A percentile compares a stretch with the other conserved stretches of the same genome.
Conservation (phyloP, 2,797 vertebrate genomes). For the Danio kyathit region DNA sequence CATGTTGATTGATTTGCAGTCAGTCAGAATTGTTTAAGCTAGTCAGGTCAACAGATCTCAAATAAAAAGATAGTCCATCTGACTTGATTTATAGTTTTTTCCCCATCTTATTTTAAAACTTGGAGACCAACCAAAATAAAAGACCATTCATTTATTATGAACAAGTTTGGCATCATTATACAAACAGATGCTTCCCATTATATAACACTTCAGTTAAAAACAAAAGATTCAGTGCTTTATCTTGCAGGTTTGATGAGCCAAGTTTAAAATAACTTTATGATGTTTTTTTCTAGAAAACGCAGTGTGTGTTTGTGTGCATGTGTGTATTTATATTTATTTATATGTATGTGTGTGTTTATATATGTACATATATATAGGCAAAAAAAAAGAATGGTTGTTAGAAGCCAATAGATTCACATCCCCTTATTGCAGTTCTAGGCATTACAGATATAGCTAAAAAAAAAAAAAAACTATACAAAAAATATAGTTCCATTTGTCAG, state of each 20-base stretch:
- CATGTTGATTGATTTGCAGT: background rate
- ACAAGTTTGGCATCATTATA: background rate
- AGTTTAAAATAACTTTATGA: background rate
- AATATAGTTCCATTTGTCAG: no score
- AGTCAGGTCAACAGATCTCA: background rate
- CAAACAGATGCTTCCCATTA: background rate
- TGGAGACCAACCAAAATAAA: background rate
- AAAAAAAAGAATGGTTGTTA: no score
- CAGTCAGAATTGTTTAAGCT: background rate
- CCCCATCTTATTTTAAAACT: background rate
- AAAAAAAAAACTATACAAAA: no score
- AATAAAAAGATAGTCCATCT: background rate
- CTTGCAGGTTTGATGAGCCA: background rate
- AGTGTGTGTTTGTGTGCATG: no score
- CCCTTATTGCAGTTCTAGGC: no score
- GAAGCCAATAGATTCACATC: no score
- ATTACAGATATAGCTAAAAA: no score
- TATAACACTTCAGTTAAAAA: background rate
- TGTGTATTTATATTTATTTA: no score
- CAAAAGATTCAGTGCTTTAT: background rate
- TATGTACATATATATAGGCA: no score
- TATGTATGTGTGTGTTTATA: no score
- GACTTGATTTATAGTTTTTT: background rate
- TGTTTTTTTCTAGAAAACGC: no score
- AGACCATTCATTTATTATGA: background rate